Evolutionary conservation across 2,113 vertebrate species (phyloP).

Genomic region (Plestiodon gilberti): DNA sequence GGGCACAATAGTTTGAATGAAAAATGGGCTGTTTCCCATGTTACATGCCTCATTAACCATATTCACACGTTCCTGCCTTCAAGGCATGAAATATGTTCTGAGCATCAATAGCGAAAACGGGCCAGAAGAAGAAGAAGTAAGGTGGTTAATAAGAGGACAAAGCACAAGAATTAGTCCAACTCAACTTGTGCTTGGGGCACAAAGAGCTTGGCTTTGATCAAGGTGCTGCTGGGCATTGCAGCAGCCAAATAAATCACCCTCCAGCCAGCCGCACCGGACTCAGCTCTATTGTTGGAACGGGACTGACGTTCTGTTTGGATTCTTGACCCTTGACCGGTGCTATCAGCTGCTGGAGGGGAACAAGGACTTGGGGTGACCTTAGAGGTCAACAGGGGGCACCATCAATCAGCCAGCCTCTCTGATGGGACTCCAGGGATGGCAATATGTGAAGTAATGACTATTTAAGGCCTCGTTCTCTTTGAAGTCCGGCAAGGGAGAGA

Average conservation of each 20-base stretch:
- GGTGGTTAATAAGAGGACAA: background rate
- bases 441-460: constrained; percentile 20
- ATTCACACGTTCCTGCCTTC: background rate
- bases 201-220: background rate
- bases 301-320: background rate
- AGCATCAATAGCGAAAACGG: too few relatives aligned
- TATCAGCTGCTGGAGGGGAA: background rate
- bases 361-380: background rate
- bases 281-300: background rate
- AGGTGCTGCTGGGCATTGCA: too few relatives aligned
- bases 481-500: background rate
- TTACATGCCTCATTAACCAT: background rate
- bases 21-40: background rate
- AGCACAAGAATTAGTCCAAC: background rate
- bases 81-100: background rate
- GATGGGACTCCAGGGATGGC: constrained; percentile 30
- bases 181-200: background rate
- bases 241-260: background rate
- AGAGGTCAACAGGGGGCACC: background rate
- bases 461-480: constrained; percentile 50
- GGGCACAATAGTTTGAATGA: background rate
- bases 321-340: background rate
- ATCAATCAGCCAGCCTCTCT: background rate
- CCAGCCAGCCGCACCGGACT: background rate
- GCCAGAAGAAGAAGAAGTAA: background rate